Evolutionary conservation across 1,140 invertebrate genomes (phyloP).

Genomic region (Steinernema khuongi): DNA sequence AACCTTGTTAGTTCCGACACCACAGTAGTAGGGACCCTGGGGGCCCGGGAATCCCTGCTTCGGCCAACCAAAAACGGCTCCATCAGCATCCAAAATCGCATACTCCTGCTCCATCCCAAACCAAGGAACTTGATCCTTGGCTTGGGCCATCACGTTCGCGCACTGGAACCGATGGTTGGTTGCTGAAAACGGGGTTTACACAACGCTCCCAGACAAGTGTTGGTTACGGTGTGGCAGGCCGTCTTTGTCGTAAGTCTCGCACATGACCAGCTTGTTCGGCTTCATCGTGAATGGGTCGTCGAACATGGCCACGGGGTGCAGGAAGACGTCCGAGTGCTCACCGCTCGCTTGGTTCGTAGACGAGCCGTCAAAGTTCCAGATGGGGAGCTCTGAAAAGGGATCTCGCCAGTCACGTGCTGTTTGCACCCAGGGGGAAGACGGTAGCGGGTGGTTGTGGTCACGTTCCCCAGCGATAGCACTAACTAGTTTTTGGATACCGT

Average conservation of each 20-base stretch:
- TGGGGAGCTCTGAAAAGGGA: conserved; percentile 70
- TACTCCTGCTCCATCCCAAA: conserved; percentile 93
- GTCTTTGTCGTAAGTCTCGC: conserved; percentile 69
- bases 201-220: conserved; percentile 3
- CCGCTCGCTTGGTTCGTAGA: conserved; percentile 65
- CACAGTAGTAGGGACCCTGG: conserved; percentile 88
- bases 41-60: conserved; percentile 85
- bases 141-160: conserved; percentile 69
- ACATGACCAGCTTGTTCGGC: conserved; percentile 83
- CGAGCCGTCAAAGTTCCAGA: conserved; percentile 94
- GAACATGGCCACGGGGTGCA: conserved; percentile 82
- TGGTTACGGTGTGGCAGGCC: not conserved
- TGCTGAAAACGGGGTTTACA: conserved; percentile 50
- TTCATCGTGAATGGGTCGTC: conserved; percentile 84
- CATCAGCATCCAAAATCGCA: conserved; percentile 78
- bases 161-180: conserved; percentile 75
- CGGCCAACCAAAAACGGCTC: conserved; percentile 84
- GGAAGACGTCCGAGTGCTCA: conserved; percentile 76
- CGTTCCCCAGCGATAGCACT: not conserved
- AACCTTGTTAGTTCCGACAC: conserved; percentile 85
- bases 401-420: not conserved
- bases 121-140: conserved; percentile 73
- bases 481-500: too few relatives aligned
- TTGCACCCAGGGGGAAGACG: not conserved
- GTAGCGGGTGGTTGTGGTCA: not conserved